Base-by-base conservation (phyloP, 2,888 invertebrate species). In the Drosophila gaucha region DNA sequence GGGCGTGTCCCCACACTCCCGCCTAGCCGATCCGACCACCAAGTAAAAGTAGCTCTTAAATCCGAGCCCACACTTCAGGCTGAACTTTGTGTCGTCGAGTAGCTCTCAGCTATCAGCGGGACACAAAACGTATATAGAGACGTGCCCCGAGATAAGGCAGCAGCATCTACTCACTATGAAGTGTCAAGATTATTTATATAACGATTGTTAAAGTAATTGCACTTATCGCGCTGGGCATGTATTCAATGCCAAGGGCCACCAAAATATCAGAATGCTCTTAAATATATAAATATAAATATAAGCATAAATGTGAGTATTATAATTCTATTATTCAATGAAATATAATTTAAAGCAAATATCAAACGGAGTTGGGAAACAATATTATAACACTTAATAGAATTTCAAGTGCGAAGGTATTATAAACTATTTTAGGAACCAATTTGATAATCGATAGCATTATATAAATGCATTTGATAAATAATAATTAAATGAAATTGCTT, bases 401-500 rank as follows among this genome's bases (percentile, higher is more conserved):
- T n/a, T n/a, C n/a, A n/a, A n/a, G n/a, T n/a, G n/a, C n/a, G n/a
- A n/a, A n/a, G n/a, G n/a, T n/a, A n/a, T n/a, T n/a, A n/a, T n/a
- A n/a, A n/a, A n/a, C n/a, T n/a, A n/a, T n/a, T n/a, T n/a, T n/a
- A n/a, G n/a, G n/a, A n/a, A n/a, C n/a, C n/a, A n/a, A n/a, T n/a
- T n/a, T n/a, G n/a, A n/a, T n/a, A 24, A 14, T 24, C 2, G 10
- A 22, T 14, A 14, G 16, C 9, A 26, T 49, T 36, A 18, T 18
- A 50, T 50, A n/a, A 30, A 14, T 6, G 16, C 14, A 12, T 3
- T 33, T 20, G 16, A 6, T 8, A 14, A 6, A 49, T 9, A 58
- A 36, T 44, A 47, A 73, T 64, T 59, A 73, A 66, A 63, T 58
- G 47, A 66, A 59, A 85, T 78, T 80, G 28, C 22, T 50, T 56